Base-by-base conservation (phyloP, 2,888 invertebrate species). In the Stenolophus ochropezus region DNA sequence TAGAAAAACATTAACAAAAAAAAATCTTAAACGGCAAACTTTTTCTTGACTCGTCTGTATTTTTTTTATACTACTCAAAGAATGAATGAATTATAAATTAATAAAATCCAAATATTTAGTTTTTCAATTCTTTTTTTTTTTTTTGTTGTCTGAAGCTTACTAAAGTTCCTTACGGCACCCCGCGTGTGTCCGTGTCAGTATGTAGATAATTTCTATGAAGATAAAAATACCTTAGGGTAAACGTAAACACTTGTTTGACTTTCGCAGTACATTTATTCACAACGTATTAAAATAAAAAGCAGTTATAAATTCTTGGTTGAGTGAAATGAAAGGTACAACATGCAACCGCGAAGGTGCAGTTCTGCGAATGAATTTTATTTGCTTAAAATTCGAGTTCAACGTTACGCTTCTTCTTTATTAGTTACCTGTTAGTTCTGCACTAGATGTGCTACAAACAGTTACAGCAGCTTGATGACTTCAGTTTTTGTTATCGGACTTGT, bases 361-460 rank as follows among this genome's bases (percentile, higher is more conserved):
- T 56, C 56, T 56, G 56, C 21, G 56, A 56, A 56, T 20, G 21
- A 56, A 42, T 56, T 56, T 56, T 20, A 20, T 56, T 56, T 20
- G 21, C 18, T 8, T 65, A 21, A 65, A 65, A 69, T 69, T 25
- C 49, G 27, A 78, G 78, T 78, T 78, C 78, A 78, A 21, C 69
- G 65, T 78, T 61, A 78, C 78, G 78, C 49, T 78, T 49, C 42
- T 58, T 20, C 47, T 61, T 58, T 61, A 51, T 78, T 65, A 47
- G 42, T 78, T 78, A 49, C 25, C 69, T 69, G 65, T 78, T 78
- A 78, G 78, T 78, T 78, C 65, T 69, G 78, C 78, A 78, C 78
- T 78, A 78, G 18, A 78, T 78, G 69, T 69, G 49, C 49, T 49
- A 78, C 65, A 78, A 78, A 78, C 69, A 78, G 78, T 78, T 78